Evolutionary conservation across 2,113 vertebrate genomes (phyloP), one percentile per base, ranked within the genome.

Genomic region (Phocoena phocoena): DNA sequence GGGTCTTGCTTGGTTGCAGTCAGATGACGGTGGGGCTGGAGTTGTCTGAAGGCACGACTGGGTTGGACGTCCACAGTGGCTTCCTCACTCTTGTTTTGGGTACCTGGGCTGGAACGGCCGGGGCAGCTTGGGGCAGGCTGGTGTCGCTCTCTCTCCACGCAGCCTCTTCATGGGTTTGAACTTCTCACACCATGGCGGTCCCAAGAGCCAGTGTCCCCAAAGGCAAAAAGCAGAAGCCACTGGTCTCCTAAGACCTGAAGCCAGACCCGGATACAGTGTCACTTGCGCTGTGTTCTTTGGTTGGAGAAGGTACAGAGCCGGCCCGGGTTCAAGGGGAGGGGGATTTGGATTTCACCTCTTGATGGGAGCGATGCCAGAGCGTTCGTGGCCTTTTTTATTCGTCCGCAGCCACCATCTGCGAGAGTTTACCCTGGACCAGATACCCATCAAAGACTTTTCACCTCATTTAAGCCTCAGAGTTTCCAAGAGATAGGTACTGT

Each of bases 1-100:
- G 21, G 26, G 13, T 93, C n/a, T 44, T 18, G 41, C 68, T 53
- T 7, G 74, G 18, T 15, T 28, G 55, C 17, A 8, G 6, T 53
- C 68, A 47, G 26, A 12, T 12, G 15, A 8, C 1, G 81, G 21
- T 28, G 58, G 44, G 50, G 41, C 79, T n/a, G 67, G 70, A 9
- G 26, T 41, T 50, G 15, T 58, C 62, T 9, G 77, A 44, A 36
- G 81, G 17, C n/a, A n/a, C 0, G 0, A 0, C 3, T 0, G 10
- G 79, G 55, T 55, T 23, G 82, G 21, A 7, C 17, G 1, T 13
- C 21, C 21, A 4, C 0, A 3, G 0, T 1, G 28, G 28, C 10
- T 15, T 47, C 60, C 15, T 60, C 33, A 0, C 28, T n/a, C 8
- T 20, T 7, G 3, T 2, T 20, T 13, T 4, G n/a, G 38, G n/a